Percentiles rank a stretch among this genome's conserved stretches.
Evolutionary conservation across 2,888 invertebrate species (phyloP).

Genomic region (Melanchra persicariae): DNA sequence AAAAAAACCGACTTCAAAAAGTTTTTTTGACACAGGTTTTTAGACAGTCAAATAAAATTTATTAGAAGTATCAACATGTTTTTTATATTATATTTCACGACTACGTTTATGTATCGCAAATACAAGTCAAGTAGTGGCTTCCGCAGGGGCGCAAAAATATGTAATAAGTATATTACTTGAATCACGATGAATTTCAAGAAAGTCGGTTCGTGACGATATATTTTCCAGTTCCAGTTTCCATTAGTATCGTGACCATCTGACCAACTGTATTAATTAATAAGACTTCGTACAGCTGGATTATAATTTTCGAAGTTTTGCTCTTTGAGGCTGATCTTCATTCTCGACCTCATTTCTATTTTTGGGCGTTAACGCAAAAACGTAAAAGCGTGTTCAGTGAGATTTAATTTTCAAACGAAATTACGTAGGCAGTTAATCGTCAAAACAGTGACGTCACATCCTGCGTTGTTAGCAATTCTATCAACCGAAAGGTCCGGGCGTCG

Average conservation of each 20-base stretch:
- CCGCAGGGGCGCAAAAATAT: constrained; percentile 12
- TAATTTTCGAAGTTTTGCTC: background rate
- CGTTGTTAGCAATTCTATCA: constrained; percentile 55
- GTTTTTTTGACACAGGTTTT: no score
- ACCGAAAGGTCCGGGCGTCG: constrained; percentile 61
- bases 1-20: no score
- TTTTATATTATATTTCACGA: background rate
- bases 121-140: background rate
- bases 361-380: background rate
- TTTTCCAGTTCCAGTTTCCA: background rate
- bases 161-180: constrained; percentile 7
- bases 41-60: no score
- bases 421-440: constrained; percentile 56
- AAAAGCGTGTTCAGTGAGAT: constrained; percentile 11
- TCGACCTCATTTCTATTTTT: background rate
- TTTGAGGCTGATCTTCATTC: constrained; percentile 14
- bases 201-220: constrained; percentile 10
- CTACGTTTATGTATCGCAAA: constrained; percentile 1
- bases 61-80: no score
- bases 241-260: background rate
- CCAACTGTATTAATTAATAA: background rate
- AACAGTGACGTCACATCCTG: constrained; percentile 68
- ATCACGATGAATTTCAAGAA: constrained; percentile 27
- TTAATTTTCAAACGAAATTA: constrained; percentile 35
- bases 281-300: background rate